A percentile compares a stretch with the other conserved stretches of the same genome.
These are phyloP conservation scores for Trematomus bernacchii DNA, from an alignment of 2,797 vertebrate genomes.

Conservation along the genomic window DNA sequence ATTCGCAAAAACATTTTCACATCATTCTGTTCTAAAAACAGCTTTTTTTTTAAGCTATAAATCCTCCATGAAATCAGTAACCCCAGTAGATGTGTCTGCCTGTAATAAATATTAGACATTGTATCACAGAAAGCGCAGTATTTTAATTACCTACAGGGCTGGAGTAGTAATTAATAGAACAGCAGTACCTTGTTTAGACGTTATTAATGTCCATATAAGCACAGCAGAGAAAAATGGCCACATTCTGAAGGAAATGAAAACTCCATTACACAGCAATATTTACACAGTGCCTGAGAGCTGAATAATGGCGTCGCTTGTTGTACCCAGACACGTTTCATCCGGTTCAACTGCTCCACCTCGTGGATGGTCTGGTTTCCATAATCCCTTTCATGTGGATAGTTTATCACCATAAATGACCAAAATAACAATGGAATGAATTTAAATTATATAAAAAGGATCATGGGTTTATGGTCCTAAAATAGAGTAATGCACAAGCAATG, in stretches of 20 bases:
- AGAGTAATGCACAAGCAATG: not conserved
- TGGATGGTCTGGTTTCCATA: conserved; percentile 29
- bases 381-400: not conserved
- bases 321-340: not conserved
- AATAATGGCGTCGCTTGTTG: conserved; percentile 12
- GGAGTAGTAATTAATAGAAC: conserved; percentile 9
- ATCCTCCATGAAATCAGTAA: not conserved
- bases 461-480: not conserved
- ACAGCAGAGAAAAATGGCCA: not conserved
- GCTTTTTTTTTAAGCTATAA: not conserved
- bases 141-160: not conserved
- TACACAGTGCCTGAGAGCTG: conserved; percentile 1
- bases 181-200: not conserved
- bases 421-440: too few relatives aligned
- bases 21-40: not conserved
- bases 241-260: conserved; percentile 30
- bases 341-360: conserved; percentile 48
- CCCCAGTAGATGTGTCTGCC: not conserved
- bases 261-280: conserved; percentile 11
- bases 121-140: not conserved
- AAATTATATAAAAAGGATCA: not conserved
- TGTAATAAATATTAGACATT: conserved; percentile 1
- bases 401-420: not conserved
- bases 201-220: not conserved
- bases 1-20: not conserved